phyloP scores from a whole-genome alignment of 2,797 vertebrate genomes.

The Falco concolor region DNA sequence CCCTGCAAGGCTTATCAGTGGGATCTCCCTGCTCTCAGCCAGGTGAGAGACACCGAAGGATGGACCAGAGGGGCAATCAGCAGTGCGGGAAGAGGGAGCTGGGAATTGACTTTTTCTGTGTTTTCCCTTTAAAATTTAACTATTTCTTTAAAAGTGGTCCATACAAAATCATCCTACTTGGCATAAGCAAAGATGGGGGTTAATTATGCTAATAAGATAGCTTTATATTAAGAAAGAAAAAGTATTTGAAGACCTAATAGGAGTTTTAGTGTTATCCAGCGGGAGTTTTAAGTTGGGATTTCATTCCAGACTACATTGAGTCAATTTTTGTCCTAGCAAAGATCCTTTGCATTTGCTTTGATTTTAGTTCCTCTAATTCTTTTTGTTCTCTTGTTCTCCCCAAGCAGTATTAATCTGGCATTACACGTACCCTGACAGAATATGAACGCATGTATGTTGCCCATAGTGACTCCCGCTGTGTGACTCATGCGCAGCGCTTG shows the following conservation, averaged over 20 bases:
- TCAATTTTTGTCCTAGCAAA: not conserved
- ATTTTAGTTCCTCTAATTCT: not conserved
- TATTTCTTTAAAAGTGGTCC: not conserved
- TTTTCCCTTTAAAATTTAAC: not conserved
- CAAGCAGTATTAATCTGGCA: not conserved
- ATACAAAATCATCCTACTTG: not conserved
- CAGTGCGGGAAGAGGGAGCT: not conserved
- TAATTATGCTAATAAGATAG: not conserved
- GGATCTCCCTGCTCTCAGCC: not conserved
- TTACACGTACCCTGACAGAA: not conserved
- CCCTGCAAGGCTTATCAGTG: not conserved
- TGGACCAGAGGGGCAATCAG: not conserved
- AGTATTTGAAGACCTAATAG: not conserved
- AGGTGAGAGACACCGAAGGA: not conserved
- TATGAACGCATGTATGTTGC: not conserved
- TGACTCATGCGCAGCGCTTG: not conserved
- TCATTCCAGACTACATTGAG: not conserved
- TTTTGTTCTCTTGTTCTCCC: not conserved
- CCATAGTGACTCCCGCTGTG: not conserved
- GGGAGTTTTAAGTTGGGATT: not conserved
- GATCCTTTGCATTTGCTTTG: not conserved
- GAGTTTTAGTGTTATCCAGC: not conserved
- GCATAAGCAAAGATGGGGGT: not conserved
- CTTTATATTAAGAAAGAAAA: not conserved
- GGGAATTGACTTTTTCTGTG: not conserved